Evolutionary conservation across 2,113 vertebrate species (phyloP).

Genomic region (Chelonoidis abingdonii): DNA sequence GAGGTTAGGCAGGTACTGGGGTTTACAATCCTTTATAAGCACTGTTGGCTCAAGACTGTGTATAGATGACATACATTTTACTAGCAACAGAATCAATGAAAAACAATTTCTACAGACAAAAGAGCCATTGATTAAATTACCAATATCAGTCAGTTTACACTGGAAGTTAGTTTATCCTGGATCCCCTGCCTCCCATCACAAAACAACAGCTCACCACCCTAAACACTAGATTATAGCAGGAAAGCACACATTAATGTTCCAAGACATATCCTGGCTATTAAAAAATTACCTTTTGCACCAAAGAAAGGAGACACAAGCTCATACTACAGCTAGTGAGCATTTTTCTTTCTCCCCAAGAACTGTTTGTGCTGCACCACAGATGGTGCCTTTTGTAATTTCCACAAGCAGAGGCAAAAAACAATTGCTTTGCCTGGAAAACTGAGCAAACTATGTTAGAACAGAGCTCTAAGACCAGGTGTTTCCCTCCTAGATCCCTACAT

Average conservation of each 20-base stretch:
- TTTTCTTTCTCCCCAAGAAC: not conserved
- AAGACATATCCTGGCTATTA: accelerated
- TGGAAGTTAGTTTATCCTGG: accelerated
- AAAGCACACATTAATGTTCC: accelerated
- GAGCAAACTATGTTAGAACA: not conserved
- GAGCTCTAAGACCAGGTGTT: not conserved
- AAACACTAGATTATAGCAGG: not conserved
- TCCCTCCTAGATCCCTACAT: not conserved
- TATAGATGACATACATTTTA: not conserved
- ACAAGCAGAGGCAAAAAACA: not conserved
- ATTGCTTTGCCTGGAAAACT: not conserved
- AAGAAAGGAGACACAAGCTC: not conserved
- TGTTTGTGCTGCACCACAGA: not conserved
- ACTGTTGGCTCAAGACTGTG: accelerated
- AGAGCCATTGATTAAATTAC: accelerated
- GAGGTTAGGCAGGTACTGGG: not conserved
- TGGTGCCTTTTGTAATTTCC: not conserved
- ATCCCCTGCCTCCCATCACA: not conserved
- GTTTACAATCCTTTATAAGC: not conserved
- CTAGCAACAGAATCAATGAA: accelerated
- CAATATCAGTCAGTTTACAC: not conserved
- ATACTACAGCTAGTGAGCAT: not conserved
- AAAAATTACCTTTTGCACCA: not conserved
- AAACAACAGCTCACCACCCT: not conserved
- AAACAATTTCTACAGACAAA: not conserved